phyloP scores from a whole-genome alignment of 2,888 invertebrate genomes.

The Lydus trimaculatus region DNA sequence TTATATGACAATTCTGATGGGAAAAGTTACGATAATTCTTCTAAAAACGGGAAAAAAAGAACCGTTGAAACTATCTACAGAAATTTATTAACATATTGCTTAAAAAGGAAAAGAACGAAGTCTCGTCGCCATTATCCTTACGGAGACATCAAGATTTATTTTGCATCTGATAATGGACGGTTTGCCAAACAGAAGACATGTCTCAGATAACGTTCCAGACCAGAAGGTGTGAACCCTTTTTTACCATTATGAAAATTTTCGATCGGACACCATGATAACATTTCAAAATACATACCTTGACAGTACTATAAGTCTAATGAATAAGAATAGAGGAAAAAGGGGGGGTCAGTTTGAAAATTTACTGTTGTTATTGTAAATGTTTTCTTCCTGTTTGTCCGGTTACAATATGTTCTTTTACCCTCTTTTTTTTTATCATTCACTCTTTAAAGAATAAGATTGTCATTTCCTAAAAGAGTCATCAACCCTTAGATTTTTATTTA shows the following conservation, averaged over 20 bases:
- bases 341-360: not conserved
- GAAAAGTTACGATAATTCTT: not conserved
- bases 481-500: conserved; percentile 5
- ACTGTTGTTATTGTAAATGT: conserved; percentile 2
- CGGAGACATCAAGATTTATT: conserved; percentile 10
- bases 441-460: not conserved
- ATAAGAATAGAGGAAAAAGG: conserved; percentile 5
- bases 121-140: conserved; percentile 6
- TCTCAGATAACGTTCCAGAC: conserved; percentile 7
- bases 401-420: not conserved
- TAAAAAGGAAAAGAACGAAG: not conserved
- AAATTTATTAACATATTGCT: conserved; percentile 6
- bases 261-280: conserved; percentile 28
- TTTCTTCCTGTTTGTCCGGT: conserved; percentile 11
- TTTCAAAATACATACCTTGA: conserved; percentile 11
- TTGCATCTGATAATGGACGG: conserved; percentile 11
- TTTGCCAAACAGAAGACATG: conserved; percentile 10
- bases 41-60: not conserved
- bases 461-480: conserved; percentile 10
- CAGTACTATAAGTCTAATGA: conserved; percentile 7
- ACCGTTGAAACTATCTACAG: not conserved
- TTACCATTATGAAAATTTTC: conserved; percentile 16
- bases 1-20: conserved; percentile 7
- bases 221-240: conserved; percentile 32
- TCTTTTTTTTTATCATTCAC: not conserved